A percentile compares a stretch with the other conserved stretches of the same genome.
phyloP scores from a whole-genome alignment of 2,797 vertebrate genomes.

The Enteromius viviparus region DNA sequence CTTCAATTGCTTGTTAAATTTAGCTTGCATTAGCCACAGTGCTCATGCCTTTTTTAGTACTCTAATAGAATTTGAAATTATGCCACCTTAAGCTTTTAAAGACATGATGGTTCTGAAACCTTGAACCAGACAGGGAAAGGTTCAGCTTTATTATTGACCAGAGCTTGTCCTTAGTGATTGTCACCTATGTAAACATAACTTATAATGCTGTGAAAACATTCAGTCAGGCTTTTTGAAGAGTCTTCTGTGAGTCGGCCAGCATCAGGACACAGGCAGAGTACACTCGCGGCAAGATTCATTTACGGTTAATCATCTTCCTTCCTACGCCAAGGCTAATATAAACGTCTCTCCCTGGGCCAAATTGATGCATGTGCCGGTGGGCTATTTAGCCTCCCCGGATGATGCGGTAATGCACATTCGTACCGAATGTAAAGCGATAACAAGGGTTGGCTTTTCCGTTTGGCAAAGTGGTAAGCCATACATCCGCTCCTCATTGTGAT shows the following conservation, averaged over 20 bases:
- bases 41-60: not conserved
- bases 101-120: not conserved
- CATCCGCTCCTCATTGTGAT: slow-evolving; percentile 47
- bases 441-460: slow-evolving; percentile 24
- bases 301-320: slow-evolving; percentile 26
- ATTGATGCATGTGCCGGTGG: slow-evolving; percentile 23
- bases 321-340: slow-evolving; percentile 30
- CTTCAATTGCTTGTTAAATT: not conserved
- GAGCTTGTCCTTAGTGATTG: not conserved
- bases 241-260: not conserved
- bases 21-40: not conserved
- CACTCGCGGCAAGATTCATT: slow-evolving; percentile 6
- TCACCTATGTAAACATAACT: not conserved
- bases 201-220: not conserved
- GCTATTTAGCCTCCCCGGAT: slow-evolving; percentile 34
- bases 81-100: not conserved
- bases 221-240: not conserved
- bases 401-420: slow-evolving; percentile 11
- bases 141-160: not conserved
- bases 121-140: not conserved
- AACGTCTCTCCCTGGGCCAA: slow-evolving; percentile 28
- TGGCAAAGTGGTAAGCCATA: slow-evolving; percentile 39
- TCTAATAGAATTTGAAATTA: not conserved
- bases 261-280: slow-evolving; percentile 7
- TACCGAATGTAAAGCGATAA: slow-evolving; percentile 28